These are phyloP conservation scores for Cotesia vestalis DNA, from an alignment of 1,140 invertebrate species.

Conservation along the genomic window DNA sequence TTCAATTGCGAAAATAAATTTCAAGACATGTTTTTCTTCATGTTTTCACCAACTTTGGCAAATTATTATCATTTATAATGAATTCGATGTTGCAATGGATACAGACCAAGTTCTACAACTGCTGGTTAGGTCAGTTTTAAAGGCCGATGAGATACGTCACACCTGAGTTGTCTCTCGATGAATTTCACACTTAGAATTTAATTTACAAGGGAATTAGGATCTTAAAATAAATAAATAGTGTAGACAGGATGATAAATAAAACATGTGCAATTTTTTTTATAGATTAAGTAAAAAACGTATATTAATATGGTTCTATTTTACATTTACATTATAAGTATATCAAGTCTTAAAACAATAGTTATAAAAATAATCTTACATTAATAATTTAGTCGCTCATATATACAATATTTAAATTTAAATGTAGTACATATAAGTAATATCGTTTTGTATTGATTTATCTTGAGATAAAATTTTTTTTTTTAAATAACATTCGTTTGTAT, in stretches of 20 bases:
- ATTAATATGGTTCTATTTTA: conserved; percentile 29
- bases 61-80: conserved; percentile 43
- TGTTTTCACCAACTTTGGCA: conserved; percentile 40
- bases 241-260: background rate
- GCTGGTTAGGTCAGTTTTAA: conserved; percentile 13
- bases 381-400: background rate
- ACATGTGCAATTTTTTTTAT: conserved; percentile 5
- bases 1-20: conserved; percentile 31
- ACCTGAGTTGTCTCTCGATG: conserved; percentile 15
- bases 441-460: too few relatives aligned
- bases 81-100: conserved; percentile 39
- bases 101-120: conserved; percentile 16
- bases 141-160: conserved; percentile 24
- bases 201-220: conserved; percentile 1
- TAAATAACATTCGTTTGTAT: too few relatives aligned
- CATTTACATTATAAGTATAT: conserved; percentile 24
- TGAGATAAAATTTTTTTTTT: too few relatives aligned
- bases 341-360: conserved; percentile 20
- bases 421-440: too few relatives aligned
- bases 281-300: conserved; percentile 32
- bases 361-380: conserved; percentile 9
- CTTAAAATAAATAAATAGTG: background rate
- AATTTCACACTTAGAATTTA: conserved; percentile 1
- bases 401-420: too few relatives aligned
- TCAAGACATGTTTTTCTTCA: conserved; percentile 32